These are phyloP conservation scores for Hozukius guyotensis DNA, from an alignment of 2,797 vertebrate species.

Conservation along the genomic window DNA sequence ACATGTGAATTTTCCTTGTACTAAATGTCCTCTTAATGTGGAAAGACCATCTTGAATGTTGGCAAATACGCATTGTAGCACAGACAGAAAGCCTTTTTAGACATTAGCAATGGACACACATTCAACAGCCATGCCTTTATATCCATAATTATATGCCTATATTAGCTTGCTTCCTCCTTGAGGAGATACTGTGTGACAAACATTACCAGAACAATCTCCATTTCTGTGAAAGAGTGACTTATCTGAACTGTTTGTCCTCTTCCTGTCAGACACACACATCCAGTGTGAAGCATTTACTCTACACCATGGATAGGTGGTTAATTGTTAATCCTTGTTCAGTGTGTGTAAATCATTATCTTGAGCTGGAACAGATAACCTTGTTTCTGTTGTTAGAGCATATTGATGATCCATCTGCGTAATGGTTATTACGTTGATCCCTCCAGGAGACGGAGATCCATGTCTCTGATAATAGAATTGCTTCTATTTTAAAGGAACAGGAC, in stretches of 20 bases:
- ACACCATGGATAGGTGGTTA: slow-evolving; percentile 39
- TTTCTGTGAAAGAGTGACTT: slow-evolving; percentile 28
- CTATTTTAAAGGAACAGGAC: slow-evolving; percentile 32
- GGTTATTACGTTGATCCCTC: slow-evolving; percentile 13
- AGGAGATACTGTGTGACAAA: not conserved
- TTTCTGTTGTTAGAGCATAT: not conserved
- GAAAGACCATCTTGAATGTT: not conserved
- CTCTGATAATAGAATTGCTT: slow-evolving; percentile 26
- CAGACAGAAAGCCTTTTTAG: not conserved
- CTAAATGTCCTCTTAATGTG: not conserved
- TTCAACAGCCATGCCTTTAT: not conserved
- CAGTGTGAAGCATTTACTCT: slow-evolving; percentile 23
- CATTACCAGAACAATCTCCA: not conserved
- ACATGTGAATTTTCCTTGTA: not conserved
- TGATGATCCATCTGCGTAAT: slow-evolving; percentile 2
- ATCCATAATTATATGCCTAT: not conserved
- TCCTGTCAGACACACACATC: not conserved
- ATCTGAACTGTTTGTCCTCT: not conserved
- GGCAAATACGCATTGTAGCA: not conserved
- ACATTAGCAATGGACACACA: not conserved
- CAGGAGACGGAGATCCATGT: slow-evolving; percentile 23
- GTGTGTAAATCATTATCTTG: slow-evolving; percentile 57
- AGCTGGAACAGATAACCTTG: not conserved
- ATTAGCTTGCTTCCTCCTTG: not conserved
- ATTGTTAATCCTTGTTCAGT: slow-evolving; percentile 62